Base-by-base conservation (phyloP, 2,888 invertebrate genomes). In the Pseudococcus longispinus region DNA sequence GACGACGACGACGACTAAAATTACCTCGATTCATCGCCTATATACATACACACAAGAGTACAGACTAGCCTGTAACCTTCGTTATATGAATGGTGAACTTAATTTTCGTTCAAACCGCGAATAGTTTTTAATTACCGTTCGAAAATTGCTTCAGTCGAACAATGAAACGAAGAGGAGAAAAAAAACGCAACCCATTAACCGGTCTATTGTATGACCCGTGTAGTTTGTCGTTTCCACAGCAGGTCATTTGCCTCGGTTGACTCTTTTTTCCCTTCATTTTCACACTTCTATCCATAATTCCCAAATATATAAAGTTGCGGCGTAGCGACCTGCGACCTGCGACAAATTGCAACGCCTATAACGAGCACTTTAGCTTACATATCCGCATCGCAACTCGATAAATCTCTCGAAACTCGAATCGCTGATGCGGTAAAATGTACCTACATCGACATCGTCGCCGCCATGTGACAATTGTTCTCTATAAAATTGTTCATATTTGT, bases 71-170 rank as follows among this genome's bases (percentile, higher is more conserved):
- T 80, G 77, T 80, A 80, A 80, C 77, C 77, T 80, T 80, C 77
- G 42, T 80, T 42, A 26, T 4, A 80, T 42, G 32, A 80, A 80
- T 80, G 77, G 77, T 42, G 37, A 80, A 80, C 77, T 80, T 80
- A 80, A 80, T 80, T 80, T 80, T 80, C 77, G 77, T 80, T 20
- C 77, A 42, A 80, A 80, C 77, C 32, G 77, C 77, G 77, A 80
- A 80, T 80, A 80, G 77, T 80, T 80, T 80, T 80, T 80, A 80
- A 80, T 80, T 80, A 80, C 77, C 77, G 77, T 80, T 80, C 77
- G 77, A 80, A 80, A 80, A 80, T 80, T 42, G 77, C 77, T 80
- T 80, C 42, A 42, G 42, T 37, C 18, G 77, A 80, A 80, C 77
- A 80, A 80, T 80, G 42, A 80, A 80, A 42, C 77, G 77, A 42